Conservation (phyloP, 1,140 invertebrate species). For the Bombus fervidus region DNA sequence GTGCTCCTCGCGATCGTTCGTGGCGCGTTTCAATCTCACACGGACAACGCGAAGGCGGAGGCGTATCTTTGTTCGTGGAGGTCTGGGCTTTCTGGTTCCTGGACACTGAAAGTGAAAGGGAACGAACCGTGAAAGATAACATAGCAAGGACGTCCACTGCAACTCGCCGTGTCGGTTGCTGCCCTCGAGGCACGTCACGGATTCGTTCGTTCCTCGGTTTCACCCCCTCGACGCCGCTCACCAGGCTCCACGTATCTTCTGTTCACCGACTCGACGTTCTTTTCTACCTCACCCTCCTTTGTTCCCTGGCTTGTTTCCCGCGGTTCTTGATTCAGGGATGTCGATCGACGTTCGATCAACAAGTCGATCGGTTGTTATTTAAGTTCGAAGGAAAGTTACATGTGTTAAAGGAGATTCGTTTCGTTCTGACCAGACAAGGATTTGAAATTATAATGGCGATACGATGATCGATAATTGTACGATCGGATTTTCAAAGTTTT, state of each 20-base stretch:
- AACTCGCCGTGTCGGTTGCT: constrained; percentile 75
- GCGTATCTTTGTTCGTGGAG: constrained; percentile 72
- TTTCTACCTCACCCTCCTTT: constrained; percentile 9
- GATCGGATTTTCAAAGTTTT: neutral
- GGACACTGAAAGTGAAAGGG: constrained; percentile 82
- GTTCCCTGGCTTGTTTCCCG: neutral
- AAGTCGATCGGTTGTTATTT: neutral
- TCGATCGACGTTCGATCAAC: neutral
- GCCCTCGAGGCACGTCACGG: constrained; percentile 73
- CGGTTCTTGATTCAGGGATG: neutral
- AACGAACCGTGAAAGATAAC: constrained; percentile 80
- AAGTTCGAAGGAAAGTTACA: no score
- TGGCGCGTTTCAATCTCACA: constrained; percentile 21
- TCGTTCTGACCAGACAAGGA: neutral
- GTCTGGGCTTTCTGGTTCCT: constrained; percentile 80
- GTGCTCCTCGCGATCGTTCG: constrained; percentile 4
- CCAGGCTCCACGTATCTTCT: neutral
- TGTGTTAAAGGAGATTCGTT: neutral
- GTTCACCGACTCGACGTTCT: neutral
- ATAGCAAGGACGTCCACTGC: constrained; percentile 82
- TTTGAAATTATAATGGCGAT: neutral
- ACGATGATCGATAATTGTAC: no score
- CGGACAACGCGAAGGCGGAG: constrained; percentile 52
- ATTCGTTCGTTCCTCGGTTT: constrained; percentile 56
- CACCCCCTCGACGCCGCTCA: constrained; percentile 31